Evolutionary conservation across 2,113 vertebrate species (phyloP), one percentile per base, ranked within the genome.

Genomic region (Plotosus lineatus): DNA sequence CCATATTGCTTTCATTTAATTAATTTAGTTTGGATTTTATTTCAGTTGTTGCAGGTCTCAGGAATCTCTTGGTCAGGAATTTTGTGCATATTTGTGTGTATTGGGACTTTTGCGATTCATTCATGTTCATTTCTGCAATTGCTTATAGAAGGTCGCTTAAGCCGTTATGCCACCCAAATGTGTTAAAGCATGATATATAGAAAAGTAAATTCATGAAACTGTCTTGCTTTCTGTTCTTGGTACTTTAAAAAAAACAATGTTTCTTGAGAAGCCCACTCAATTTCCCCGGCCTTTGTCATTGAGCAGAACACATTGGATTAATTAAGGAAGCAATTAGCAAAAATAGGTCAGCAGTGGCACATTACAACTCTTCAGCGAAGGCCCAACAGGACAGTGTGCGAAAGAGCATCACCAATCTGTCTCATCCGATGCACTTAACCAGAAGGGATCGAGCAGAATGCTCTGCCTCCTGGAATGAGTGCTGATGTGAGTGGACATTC

Each of bases 401-500:
- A 78, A 77, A 78, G 69, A 68, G 68, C 50, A 78, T 75, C 50
- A 50, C 17, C 69, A 60, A 56, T 61, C 51, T 81, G 42, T 82
- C 75, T 82, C 51, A 58, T 58, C 51, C 21, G 26, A 76, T 69
- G 36, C 36, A 21, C 69, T 78, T 11, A 48, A 58, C 65, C 63
- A 48, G 46, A 42, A 53, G 46, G 78, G 61, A 69, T 63, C 56
- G 75, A 84, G 76, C 53, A 77, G 66, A 46, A 74, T 36, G 48
- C 38, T 65, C 51, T 74, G 53, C 38, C 36, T 42, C 38, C 40
- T 46, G 28, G 48, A 72, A 74, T 46, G 68, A 50, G 61, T 53
- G 81, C 66, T 82, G 79, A 85, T 82, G 75, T 80, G 44, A 85
- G 66, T 77, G 73, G 78, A 63, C 81, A 85, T 58, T 86, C 68